Evolutionary conservation across 1,140 invertebrate genomes (phyloP).

Genomic region (Brachionus paranguensis): DNA sequence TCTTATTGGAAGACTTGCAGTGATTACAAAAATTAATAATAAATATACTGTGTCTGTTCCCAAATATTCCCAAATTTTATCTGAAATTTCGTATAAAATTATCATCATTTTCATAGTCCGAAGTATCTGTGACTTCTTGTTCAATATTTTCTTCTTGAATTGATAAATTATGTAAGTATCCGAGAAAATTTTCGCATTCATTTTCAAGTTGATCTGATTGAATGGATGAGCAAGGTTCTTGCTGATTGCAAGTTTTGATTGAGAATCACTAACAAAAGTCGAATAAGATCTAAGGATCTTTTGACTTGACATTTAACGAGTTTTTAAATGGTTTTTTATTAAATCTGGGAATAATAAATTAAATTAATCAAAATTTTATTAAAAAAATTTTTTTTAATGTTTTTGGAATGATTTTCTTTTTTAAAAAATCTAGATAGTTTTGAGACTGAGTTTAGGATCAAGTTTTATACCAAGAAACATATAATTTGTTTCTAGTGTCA

Average conservation of each 20-base stretch:
- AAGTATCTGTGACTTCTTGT: not conserved
- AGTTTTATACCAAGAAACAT: no score
- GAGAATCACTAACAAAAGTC: not conserved
- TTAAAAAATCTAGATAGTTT: no score
- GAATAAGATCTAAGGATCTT: not conserved
- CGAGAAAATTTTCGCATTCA: not conserved
- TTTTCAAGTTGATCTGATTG: not conserved
- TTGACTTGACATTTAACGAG: not conserved
- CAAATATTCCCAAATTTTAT: not conserved
- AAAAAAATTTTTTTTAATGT: no score
- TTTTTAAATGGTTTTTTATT: not conserved
- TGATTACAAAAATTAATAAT: not conserved
- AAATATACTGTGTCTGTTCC: not conserved
- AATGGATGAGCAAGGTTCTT: not conserved
- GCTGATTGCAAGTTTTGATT: not conserved
- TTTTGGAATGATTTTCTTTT: no score
- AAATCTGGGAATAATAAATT: not conserved
- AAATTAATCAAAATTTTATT: no score
- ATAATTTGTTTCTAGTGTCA: no score
- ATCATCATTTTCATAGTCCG: not conserved
- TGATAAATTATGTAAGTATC: not conserved
- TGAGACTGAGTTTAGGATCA: no score
- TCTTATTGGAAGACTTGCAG: conserved; percentile 7
- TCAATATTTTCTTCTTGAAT: not conserved
- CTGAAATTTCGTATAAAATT: not conserved